Conservation (phyloP, 2,797 vertebrate species). For the Xerus rutilus region DNA sequence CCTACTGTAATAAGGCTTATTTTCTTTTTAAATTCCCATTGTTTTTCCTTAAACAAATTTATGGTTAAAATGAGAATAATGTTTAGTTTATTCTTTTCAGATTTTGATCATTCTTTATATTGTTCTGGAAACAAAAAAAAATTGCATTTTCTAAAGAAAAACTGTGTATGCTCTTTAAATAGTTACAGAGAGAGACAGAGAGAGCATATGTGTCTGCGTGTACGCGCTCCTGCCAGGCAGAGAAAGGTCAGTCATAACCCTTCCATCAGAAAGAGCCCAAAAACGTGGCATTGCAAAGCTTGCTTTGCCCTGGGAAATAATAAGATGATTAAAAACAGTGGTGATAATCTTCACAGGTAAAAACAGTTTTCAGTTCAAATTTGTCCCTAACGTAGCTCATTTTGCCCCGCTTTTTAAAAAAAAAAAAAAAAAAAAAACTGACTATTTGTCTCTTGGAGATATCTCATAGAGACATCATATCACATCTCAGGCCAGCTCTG, state of each 20-base stretch:
- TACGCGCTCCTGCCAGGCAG: accelerated
- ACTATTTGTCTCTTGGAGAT: neutral
- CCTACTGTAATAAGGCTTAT: neutral
- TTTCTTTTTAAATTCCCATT: neutral
- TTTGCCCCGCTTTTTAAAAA: neutral
- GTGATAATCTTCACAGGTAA: neutral
- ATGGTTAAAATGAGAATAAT: neutral
- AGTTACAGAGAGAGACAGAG: neutral
- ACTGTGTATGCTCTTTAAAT: neutral
- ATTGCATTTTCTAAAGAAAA: neutral
- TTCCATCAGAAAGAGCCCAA: neutral
- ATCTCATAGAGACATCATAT: neutral
- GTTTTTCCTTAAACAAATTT: neutral
- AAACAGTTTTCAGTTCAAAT: neutral
- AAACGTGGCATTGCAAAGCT: neutral
- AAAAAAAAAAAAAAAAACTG: neutral
- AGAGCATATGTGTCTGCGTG: too few relatives aligned
- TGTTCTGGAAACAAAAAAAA: neutral
- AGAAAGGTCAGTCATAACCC: accelerated
- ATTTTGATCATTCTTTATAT: neutral
- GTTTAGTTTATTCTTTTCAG: neutral
- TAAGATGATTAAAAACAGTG: neutral
- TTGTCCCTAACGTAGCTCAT: neutral
- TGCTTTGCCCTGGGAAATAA: neutral
- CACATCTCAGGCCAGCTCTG: neutral